Conservation (phyloP, 2,113 vertebrate species). For the Aegithalos caudatus region DNA sequence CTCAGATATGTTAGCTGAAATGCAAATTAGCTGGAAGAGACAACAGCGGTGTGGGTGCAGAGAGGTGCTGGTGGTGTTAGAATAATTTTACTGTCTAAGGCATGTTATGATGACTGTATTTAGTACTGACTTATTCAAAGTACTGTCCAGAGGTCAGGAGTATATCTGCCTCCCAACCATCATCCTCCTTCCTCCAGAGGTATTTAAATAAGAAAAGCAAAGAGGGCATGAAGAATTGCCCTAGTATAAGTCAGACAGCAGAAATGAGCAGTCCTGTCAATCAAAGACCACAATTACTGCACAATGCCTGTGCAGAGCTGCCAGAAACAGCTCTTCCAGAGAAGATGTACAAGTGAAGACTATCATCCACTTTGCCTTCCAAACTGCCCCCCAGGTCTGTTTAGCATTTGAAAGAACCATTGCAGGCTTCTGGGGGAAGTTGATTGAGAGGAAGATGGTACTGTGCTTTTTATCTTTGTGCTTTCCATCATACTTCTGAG, state of each 20-base stretch:
- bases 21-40: neutral
- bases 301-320: neutral
- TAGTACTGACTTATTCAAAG: neutral
- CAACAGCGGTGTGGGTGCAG: neutral
- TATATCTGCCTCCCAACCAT: neutral
- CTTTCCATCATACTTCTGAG: neutral
- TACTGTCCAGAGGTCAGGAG: neutral
- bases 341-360: neutral
- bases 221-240: neutral
- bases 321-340: neutral
- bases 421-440: neutral
- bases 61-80: neutral
- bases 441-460: neutral
- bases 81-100: neutral
- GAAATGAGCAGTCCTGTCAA: neutral
- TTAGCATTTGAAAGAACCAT: neutral
- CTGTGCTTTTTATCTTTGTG: neutral
- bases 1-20: neutral
- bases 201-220: neutral
- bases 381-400: neutral
- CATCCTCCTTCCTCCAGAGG: neutral
- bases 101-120: neutral
- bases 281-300: neutral
- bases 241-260: neutral
- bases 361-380: neutral